Evolutionary conservation across 2,113 vertebrate genomes (phyloP).

Genomic region (Ornithorhynchus anatinus): DNA sequence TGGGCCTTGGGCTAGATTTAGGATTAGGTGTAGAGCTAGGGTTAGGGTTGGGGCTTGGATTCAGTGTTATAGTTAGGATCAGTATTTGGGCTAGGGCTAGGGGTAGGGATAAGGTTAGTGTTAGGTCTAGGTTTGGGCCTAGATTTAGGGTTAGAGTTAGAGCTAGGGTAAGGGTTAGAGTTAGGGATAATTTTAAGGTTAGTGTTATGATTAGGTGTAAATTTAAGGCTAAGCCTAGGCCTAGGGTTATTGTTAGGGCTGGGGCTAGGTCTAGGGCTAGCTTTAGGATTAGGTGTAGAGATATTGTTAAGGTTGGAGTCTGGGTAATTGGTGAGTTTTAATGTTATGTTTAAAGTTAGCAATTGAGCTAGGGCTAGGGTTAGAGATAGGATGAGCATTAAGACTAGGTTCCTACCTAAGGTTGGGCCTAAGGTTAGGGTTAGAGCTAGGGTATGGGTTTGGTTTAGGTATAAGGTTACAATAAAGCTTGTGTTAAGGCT

Average conservation of each 20-base stretch:
- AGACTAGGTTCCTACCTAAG: not conserved
- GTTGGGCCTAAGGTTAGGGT: not conserved
- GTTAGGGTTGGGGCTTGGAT: not conserved
- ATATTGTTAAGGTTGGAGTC: not conserved
- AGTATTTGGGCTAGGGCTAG: not conserved
- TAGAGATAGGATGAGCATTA: not conserved
- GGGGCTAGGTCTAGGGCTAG: not conserved
- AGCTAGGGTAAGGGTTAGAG: not conserved
- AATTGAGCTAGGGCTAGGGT: not conserved
- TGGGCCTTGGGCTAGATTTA: not conserved
- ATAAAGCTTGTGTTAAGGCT: not conserved
- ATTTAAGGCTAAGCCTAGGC: conserved; percentile 6
- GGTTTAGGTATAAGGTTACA: not conserved
- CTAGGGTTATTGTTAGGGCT: not conserved
- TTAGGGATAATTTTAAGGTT: not conserved
- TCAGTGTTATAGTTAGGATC: not conserved
- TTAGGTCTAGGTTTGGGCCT: not conserved
- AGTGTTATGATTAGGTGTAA: not conserved
- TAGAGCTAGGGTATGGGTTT: not conserved
- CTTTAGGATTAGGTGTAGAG: conserved; percentile 19
- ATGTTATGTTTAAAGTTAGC: not conserved
- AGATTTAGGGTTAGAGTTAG: conserved; percentile 15
- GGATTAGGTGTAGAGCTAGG: not conserved
- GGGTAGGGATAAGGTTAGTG: conserved; percentile 1
- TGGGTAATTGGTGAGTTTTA: not conserved